A percentile compares a stretch with the other conserved stretches of the same genome.
Conservation (phyloP, 1,140 invertebrate species). For the Rhyacophila brunnea region DNA sequence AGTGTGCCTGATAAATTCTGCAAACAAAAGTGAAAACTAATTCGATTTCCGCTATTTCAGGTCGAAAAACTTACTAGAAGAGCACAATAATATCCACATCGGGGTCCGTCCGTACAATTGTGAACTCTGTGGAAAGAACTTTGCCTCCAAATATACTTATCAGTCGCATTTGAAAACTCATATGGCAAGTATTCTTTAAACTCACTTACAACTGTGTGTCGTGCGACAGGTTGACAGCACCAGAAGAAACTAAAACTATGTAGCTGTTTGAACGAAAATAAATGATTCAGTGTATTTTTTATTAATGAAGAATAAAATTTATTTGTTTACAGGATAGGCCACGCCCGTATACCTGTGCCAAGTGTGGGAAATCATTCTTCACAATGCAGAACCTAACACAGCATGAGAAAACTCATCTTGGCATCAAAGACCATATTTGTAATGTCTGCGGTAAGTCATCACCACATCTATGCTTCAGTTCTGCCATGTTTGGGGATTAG, state of each 20-base stretch:
- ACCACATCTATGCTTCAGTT: too few relatives aligned
- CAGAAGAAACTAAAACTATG: too few relatives aligned
- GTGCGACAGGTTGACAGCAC: too few relatives aligned
- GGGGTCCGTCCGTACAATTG: slow-evolving; percentile 68
- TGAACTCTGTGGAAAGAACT: slow-evolving; percentile 66
- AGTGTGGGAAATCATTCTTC: slow-evolving; percentile 73
- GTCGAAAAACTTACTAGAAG: slow-evolving; percentile 65
- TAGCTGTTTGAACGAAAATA: too few relatives aligned
- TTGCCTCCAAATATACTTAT: slow-evolving; percentile 76
- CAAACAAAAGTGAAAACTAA: too few relatives aligned
- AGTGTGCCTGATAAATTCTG: too few relatives aligned
- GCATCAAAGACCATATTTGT: slow-evolving; percentile 70
- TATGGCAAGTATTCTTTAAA: slow-evolving; percentile 42
- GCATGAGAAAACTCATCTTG: slow-evolving; percentile 70
- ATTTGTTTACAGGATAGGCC: slow-evolving; percentile 51
- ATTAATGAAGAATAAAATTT: too few relatives aligned
- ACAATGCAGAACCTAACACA: slow-evolving; percentile 72
- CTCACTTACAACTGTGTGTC: background rate
- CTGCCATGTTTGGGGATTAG: too few relatives aligned
- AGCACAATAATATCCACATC: slow-evolving; percentile 70
- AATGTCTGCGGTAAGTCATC: slow-evolving; percentile 67
- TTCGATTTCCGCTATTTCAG: too few relatives aligned
- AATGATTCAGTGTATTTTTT: too few relatives aligned
- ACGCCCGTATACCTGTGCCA: slow-evolving; percentile 64
- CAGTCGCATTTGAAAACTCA: slow-evolving; percentile 76